phyloP scores from a whole-genome alignment of 2,797 vertebrate genomes.

The Epinephelus coioides region DNA sequence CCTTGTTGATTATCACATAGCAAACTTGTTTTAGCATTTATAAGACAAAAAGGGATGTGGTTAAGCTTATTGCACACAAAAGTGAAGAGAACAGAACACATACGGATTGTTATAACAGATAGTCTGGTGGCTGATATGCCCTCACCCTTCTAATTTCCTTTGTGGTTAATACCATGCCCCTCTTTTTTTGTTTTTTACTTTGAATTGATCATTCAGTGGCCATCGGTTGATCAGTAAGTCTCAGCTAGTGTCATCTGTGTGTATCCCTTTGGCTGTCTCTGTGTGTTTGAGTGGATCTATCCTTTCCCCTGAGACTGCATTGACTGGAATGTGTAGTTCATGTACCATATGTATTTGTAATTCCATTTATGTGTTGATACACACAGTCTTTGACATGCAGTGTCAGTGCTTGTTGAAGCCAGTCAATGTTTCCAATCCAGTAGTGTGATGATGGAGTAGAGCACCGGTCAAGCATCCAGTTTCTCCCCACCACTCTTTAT shows the following conservation, averaged over 20 bases:
- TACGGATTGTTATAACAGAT: conserved; percentile 27
- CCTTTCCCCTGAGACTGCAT: conserved; percentile 71
- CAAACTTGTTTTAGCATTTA: conserved; percentile 8
- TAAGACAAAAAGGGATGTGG: neutral
- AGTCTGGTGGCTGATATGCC: conserved; percentile 53
- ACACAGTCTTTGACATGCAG: conserved; percentile 73
- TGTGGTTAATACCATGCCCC: conserved; percentile 79
- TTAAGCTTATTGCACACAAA: neutral
- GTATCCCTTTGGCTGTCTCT: conserved; percentile 68
- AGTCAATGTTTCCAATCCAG: conserved; percentile 73
- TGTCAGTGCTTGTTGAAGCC: conserved; percentile 77
- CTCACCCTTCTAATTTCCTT: conserved; percentile 48
- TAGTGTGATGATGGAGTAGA: conserved; percentile 81
- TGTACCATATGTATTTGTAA: conserved; percentile 68
- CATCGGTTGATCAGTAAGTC: conserved; percentile 87
- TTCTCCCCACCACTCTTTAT: conserved; percentile 61
- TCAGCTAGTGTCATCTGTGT: conserved; percentile 75
- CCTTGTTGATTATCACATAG: neutral
- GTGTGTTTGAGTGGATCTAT: conserved; percentile 76
- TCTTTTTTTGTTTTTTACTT: conserved; percentile 78
- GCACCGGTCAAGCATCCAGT: conserved; percentile 76
- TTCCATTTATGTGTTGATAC: conserved; percentile 66
- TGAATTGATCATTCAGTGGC: conserved; percentile 85
- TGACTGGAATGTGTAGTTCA: conserved; percentile 77
- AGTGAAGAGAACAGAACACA: conserved; percentile 6